Percentiles rank a stretch among this genome's conserved stretches.
Evolutionary conservation across 1,140 invertebrate genomes (phyloP).

Genomic region (Episyrphus balteatus): DNA sequence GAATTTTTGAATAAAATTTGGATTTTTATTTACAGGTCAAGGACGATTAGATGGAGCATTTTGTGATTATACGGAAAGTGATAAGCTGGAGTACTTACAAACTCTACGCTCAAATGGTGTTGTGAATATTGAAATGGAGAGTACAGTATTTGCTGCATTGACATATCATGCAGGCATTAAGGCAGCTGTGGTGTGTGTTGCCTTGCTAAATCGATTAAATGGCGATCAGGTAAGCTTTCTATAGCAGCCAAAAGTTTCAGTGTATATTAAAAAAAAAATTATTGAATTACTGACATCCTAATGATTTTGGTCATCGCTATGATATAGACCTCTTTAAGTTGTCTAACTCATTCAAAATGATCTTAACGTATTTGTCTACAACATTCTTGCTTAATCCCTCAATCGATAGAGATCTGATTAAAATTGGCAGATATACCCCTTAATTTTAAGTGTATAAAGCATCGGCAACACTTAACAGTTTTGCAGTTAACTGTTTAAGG

Average conservation of each 20-base stretch:
- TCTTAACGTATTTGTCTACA: too few species aligned
- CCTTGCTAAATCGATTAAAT: conserved; percentile 83
- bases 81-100: conserved; percentile 82
- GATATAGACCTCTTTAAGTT: too few species aligned
- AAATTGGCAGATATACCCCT: too few species aligned
- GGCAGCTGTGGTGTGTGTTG: conserved; percentile 87
- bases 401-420: too few species aligned
- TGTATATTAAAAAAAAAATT: neutral
- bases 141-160: conserved; percentile 71
- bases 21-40: conserved; percentile 47
- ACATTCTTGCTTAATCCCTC: too few species aligned
- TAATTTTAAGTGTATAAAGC: too few species aligned
- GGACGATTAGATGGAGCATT: conserved; percentile 93
- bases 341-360: too few species aligned
- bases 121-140: conserved; percentile 98
- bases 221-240: conserved; percentile 72
- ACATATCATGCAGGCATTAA: conserved; percentile 89
- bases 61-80: conserved; percentile 81
- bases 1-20: neutral
- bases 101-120: conserved; percentile 68
- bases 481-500: too few species aligned
- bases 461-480: too few species aligned
- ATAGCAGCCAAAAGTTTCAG: neutral
- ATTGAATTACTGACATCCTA: too few species aligned
- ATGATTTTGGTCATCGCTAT: too few species aligned